Evolutionary conservation across 2,797 vertebrate genomes (phyloP), one percentile per base, ranked within the genome.

Genomic region (Mus spretus): DNA sequence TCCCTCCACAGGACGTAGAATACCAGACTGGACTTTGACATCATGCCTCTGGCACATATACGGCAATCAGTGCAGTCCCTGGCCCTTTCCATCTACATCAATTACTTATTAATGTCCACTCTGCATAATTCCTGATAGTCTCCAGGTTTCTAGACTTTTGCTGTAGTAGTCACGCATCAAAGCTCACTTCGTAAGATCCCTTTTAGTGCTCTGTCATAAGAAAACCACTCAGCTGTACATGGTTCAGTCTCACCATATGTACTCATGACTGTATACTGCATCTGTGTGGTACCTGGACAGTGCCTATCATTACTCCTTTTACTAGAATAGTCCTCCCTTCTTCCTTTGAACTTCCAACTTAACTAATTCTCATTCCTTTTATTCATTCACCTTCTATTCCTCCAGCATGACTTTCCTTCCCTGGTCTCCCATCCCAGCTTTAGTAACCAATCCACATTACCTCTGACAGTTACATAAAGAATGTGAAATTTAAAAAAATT

Each of bases 101-200:
- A 31, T 44, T 81, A 50, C 5, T 90, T 72, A 81, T 50, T 74
- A 85, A 65, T 79, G 50, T 78, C 61, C 44, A 31, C n/a, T 82
- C 81, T 85, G 61, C 67, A 19, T 31, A 63, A 65, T 50, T 82
- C 19, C 78, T 67, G 28, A n/a, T 26, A 80, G 80, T 50, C 53
- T 44, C 34, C 74, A 13, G 7, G 63, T 67, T 78, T 37, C 13
- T 61, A 34, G 67, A 40, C 26, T 31, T 89, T 75, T 24, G 1
- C 63, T 57, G 13, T 37, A 4, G 19, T 26, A 57, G n/a, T 24
- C 61, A 50, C 31, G 11, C 0, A 44, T 44, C 63, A 94, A 91
- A 91, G 28, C 11, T 89, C 72, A n/a, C 77, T 93, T 50, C 85
- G 15, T 8, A 93, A 84, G 80, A 77, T 74, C 53, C 34, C 88